Conservation (phyloP, 2,113 vertebrate species). For the Equus przewalskii region DNA sequence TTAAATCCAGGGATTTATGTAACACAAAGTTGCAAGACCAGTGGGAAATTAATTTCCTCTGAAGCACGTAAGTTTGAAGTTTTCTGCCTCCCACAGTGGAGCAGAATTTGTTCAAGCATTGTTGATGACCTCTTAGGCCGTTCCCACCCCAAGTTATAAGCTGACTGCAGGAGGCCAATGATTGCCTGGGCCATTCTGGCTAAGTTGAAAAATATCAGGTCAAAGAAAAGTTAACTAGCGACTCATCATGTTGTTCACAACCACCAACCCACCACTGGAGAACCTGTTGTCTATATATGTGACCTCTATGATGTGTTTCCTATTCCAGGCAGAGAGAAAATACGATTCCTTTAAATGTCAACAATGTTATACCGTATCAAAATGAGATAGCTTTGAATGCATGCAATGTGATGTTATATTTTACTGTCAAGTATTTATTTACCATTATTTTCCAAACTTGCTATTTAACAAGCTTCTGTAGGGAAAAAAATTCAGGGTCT, state of each 20-base stretch:
- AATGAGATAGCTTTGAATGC: not conserved
- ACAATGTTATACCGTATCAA: not conserved
- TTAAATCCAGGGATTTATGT: slow-evolving; percentile 62
- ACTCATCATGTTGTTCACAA: not conserved
- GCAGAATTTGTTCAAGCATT: not conserved
- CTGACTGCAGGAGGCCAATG: not conserved
- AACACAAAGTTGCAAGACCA: slow-evolving; percentile 22
- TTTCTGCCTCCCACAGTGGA: not conserved
- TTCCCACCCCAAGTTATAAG: not conserved
- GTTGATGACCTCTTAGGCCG: not conserved
- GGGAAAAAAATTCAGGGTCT: not conserved
- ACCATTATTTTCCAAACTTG: not conserved
- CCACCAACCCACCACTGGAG: not conserved
- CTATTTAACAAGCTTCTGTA: not conserved
- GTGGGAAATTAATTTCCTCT: slow-evolving; percentile 62
- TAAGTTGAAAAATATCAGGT: not conserved
- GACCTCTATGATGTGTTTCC: too few species aligned
- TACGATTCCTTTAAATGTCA: not conserved
- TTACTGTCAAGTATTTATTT: not conserved
- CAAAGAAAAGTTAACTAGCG: not conserved
- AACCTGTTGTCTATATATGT: not conserved
- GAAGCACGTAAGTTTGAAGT: not conserved
- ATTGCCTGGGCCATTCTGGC: not conserved
- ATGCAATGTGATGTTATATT: accelerated
- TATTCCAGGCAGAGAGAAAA: not conserved